Conservation (phyloP, 2,113 vertebrate genomes). For the Sinocyclocheilus maitianheensis region DNA sequence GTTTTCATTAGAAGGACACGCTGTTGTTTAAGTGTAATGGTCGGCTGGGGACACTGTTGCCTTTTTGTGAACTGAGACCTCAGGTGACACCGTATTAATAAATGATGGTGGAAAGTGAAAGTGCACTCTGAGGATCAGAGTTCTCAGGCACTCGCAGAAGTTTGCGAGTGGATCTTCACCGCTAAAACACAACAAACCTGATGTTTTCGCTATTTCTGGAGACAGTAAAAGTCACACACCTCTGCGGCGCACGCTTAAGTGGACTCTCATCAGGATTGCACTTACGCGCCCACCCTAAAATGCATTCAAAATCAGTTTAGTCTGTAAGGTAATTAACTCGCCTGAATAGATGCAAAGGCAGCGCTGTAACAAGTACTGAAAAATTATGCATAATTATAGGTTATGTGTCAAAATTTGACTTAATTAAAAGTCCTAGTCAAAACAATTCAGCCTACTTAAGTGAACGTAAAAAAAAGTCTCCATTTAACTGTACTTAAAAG, state of each 20-base stretch:
- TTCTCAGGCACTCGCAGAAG: constrained; percentile 2
- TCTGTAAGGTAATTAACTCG: not conserved
- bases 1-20: constrained; percentile 57
- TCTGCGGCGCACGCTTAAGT: not conserved
- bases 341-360: not conserved
- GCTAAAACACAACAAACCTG: constrained; percentile 11
- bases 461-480: not conserved
- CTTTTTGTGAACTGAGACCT: constrained; percentile 32
- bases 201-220: constrained; percentile 4
- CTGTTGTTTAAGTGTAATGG: constrained; percentile 68
- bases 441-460: not conserved
- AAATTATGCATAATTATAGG: constrained; percentile 8
- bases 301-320: not conserved
- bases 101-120: constrained; percentile 61
- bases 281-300: constrained; percentile 1
- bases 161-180: constrained; percentile 32
- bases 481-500: not conserved
- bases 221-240: constrained; percentile 13
- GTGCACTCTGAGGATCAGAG: constrained; percentile 51
- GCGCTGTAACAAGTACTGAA: not conserved
- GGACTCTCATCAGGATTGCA: not conserved
- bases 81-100: constrained; percentile 58
- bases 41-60: constrained; percentile 57
- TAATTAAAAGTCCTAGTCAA: constrained; percentile 14
- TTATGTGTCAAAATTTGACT: not conserved